These are phyloP conservation scores for Oedothorax gibbosus DNA, from an alignment of 1,140 invertebrate species.

Conservation along the genomic window DNA sequence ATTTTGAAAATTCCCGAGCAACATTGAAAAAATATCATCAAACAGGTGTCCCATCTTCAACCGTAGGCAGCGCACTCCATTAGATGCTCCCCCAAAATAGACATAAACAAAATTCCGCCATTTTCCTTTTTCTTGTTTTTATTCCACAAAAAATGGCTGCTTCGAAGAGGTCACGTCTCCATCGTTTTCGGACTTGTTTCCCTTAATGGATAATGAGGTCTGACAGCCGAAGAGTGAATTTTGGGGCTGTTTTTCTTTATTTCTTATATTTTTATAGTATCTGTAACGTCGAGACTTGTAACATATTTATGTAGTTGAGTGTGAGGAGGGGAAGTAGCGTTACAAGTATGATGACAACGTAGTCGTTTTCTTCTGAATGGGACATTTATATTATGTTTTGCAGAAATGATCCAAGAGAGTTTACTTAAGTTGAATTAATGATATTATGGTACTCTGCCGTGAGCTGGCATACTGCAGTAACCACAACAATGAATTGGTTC, in stretches of 20 bases:
- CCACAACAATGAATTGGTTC: no score
- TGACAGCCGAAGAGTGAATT: constrained; percentile 25
- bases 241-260: not conserved
- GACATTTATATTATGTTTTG: no score
- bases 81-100: constrained; percentile 11
- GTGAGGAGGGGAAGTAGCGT: constrained; percentile 7
- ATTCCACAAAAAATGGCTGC: not conserved
- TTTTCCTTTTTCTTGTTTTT: constrained; percentile 3
- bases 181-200: constrained; percentile 22
- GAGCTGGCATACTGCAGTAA: no score
- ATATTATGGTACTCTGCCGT: no score
- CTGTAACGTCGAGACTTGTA: constrained; percentile 2
- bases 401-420: no score
- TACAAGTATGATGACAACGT: not conserved
- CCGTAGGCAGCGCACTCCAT: constrained; percentile 16
- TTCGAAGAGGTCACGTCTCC: constrained; percentile 14
- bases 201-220: constrained; percentile 38
- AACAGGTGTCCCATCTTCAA: constrained; percentile 32
- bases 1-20: not conserved
- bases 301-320: constrained; percentile 1
- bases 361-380: constrained; percentile 5
- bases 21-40: not conserved
- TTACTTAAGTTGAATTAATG: no score
- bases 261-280: not conserved
- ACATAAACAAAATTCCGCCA: no score